Conservation (phyloP, 1,140 invertebrate species). For the Drosophila pandora region DNA sequence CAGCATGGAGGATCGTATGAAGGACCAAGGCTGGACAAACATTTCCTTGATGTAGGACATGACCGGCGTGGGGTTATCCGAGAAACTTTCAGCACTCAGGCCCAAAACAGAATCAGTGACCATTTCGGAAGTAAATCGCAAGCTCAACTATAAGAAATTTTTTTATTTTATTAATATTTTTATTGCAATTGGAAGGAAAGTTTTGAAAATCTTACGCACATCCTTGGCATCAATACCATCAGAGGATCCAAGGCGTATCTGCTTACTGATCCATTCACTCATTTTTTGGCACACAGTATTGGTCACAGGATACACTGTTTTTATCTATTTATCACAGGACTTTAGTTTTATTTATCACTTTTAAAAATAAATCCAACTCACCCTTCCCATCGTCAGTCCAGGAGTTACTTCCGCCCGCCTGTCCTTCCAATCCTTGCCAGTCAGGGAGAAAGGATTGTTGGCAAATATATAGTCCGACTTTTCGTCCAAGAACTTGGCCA, state of each 20-base stretch:
- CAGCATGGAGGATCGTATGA: slow-evolving; percentile 48
- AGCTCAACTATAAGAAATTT: slow-evolving; percentile 54
- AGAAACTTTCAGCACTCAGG: slow-evolving; percentile 81
- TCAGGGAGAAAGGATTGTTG: slow-evolving; percentile 84
- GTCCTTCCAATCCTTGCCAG: slow-evolving; percentile 85
- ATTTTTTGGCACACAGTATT: slow-evolving; percentile 67
- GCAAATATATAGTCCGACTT: slow-evolving; percentile 84
- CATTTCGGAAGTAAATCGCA: slow-evolving; percentile 84
- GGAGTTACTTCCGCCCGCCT: slow-evolving; percentile 85
- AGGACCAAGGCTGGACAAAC: slow-evolving; percentile 43
- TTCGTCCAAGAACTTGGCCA: slow-evolving; percentile 64
- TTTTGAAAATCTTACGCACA: slow-evolving; percentile 34
- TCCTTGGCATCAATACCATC: slow-evolving; percentile 62
- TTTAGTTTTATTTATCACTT: neutral
- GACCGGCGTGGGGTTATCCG: slow-evolving; percentile 57
- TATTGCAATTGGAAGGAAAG: too few species aligned
- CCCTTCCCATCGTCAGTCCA: slow-evolving; percentile 84
- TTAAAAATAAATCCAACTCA: slow-evolving; percentile 18
- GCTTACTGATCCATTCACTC: slow-evolving; percentile 57
- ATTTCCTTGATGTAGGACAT: slow-evolving; percentile 53
- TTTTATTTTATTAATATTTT: neutral
- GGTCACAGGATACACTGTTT: slow-evolving; percentile 74
- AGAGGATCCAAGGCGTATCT: slow-evolving; percentile 24
- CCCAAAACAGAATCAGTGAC: slow-evolving; percentile 85
- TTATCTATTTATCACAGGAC: slow-evolving; percentile 46